phyloP scores from a whole-genome alignment of 1,140 invertebrate genomes.

The Rhagoletis pomonella region DNA sequence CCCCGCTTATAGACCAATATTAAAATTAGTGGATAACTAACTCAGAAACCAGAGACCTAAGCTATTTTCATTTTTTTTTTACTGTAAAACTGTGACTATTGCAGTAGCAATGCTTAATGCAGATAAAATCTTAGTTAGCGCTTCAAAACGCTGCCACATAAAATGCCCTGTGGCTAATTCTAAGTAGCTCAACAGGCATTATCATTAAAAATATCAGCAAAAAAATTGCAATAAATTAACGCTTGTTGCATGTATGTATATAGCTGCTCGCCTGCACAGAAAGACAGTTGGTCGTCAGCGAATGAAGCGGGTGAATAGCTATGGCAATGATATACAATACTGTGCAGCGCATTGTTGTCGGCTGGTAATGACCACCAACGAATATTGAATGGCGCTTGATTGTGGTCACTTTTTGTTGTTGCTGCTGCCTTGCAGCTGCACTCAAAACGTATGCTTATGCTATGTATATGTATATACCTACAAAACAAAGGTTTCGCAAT shows the following conservation, averaged over 20 bases:
- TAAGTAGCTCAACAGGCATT: constrained; percentile 19
- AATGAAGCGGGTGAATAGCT: not conserved
- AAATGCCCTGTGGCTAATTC: not conserved
- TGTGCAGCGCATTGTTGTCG: not conserved
- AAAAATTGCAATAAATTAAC: constrained; percentile 31
- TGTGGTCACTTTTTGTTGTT: not conserved
- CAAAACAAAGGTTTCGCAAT: not conserved
- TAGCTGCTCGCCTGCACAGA: not conserved
- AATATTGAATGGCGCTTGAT: constrained; percentile 33
- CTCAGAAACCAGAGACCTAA: too few relatives aligned
- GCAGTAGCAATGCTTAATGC: too few relatives aligned
- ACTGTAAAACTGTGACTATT: too few relatives aligned
- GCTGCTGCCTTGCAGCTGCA: constrained; percentile 17
- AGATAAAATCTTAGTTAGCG: too few relatives aligned
- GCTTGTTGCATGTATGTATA: not conserved
- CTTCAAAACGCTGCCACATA: too few relatives aligned
- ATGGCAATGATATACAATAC: not conserved
- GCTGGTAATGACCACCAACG: constrained; percentile 42
- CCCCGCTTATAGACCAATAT: too few relatives aligned
- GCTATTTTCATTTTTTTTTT: too few relatives aligned
- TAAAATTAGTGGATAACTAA: too few relatives aligned
- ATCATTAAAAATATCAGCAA: not conserved
- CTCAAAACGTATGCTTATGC: not conserved
- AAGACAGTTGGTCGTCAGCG: not conserved
- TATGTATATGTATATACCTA: too few relatives aligned